These are phyloP conservation scores for Hyperoplus lanceolatus DNA, from an alignment of 2,797 vertebrate species.

Conservation along the genomic window DNA sequence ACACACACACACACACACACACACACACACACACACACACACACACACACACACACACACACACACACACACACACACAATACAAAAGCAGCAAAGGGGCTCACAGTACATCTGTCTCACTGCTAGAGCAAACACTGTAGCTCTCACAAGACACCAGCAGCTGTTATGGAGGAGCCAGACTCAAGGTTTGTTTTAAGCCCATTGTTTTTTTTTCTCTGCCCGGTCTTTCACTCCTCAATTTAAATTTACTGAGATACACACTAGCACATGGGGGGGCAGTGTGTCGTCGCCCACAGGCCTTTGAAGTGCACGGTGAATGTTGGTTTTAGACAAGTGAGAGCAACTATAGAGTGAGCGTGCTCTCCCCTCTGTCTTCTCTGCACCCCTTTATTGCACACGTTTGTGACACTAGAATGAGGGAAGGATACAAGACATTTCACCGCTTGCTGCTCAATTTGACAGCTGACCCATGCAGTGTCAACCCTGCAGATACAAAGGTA, in stretches of 20 bases:
- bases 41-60: slow-evolving; percentile 21
- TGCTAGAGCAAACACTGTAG: slow-evolving; percentile 76
- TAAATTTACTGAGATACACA: slow-evolving; percentile 75
- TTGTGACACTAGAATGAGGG: neutral
- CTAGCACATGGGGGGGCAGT: slow-evolving; percentile 73
- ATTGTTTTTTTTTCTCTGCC: slow-evolving; percentile 64
- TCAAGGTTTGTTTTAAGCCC: slow-evolving; percentile 68
- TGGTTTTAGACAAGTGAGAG: slow-evolving; percentile 72
- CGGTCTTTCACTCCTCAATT: slow-evolving; percentile 66
- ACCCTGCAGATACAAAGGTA: slow-evolving; percentile 28
- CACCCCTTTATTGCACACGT: slow-evolving; percentile 40
- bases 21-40: slow-evolving; percentile 44
- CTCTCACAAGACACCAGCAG: slow-evolving; percentile 68
- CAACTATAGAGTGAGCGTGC: slow-evolving; percentile 34
- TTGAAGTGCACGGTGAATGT: slow-evolving; percentile 76
- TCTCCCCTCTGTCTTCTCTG: slow-evolving; percentile 33
- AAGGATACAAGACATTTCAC: slow-evolving; percentile 11
- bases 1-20: slow-evolving; percentile 47
- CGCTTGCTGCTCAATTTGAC: slow-evolving; percentile 3
- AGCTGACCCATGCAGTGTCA: slow-evolving; percentile 6
- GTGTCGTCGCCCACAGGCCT: slow-evolving; percentile 71
- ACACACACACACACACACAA: slow-evolving; percentile 39
- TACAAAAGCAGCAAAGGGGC: slow-evolving; percentile 59
- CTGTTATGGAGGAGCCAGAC: slow-evolving; percentile 64
- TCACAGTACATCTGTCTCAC: slow-evolving; percentile 82